Base-by-base conservation (phyloP, 2,797 vertebrate genomes). In the Emydoidea blandingii region DNA sequence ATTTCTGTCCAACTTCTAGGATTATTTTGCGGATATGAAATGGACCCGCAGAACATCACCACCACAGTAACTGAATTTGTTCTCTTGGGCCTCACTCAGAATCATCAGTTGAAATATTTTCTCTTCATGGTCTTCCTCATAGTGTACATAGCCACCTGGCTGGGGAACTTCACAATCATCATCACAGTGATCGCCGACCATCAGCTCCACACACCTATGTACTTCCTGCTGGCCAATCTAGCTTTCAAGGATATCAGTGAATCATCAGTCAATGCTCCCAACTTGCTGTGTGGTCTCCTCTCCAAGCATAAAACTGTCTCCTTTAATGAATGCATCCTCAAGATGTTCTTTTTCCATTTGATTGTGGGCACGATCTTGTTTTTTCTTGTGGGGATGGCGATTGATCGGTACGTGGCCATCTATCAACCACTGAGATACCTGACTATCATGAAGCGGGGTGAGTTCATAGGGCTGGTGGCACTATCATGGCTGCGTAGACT, bases 31-130 rank as follows among this genome's bases (percentile, higher is more conserved):
- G 14, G 12, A 50, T 12, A 50, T 50, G 49, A 50, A 27, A 85
- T 85, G 83, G 49, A 85, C 5, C n/a, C 62, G 12, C 49, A 53
- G n/a, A 85, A 85, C n/a, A 18, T 53, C 21, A 85, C 83, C 4
- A 53, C 97, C 44, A 25, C 62, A 54, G 89, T 97, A 65, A 88
- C 91, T 90, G 93, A 96, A 93, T 97, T 97, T 93, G 47, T 96
- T 86, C 94, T 97, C 53, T 44, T 97, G 62, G 97, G 97, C 41
- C 93, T 97, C 53, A 96, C 84, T 91, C 89, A 94, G 29, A 83
- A 57, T 49, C 91, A 79, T 44, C n/a, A 37, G 49, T 80, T 96
- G 3, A 82, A n/a, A 12, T 84, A 86, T 25, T 29, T 96, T 23
- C 88, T 97, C 50, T 95, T 96, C 41, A 15, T 53, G 8, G 5